phyloP scores from a whole-genome alignment of 2,113 vertebrate genomes.

The Enhydra lutris region DNA sequence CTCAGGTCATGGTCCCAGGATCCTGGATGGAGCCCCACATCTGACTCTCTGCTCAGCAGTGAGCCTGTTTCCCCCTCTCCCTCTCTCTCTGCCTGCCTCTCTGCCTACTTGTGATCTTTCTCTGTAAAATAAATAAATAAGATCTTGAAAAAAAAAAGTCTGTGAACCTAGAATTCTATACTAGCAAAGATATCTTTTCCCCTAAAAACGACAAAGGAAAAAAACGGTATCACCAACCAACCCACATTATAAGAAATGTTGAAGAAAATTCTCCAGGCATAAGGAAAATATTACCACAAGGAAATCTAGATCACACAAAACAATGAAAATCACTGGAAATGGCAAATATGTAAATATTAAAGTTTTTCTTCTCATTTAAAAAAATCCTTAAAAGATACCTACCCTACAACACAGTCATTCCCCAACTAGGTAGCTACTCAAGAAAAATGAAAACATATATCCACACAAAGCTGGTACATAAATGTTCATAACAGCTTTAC shows the following conservation, averaged over 20 bases:
- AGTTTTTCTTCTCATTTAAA: background rate
- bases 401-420: background rate
- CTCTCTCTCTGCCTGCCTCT: no score
- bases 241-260: background rate
- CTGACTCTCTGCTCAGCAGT: no score
- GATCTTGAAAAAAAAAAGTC: background rate
- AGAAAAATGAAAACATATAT: background rate
- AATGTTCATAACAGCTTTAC: background rate
- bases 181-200: background rate
- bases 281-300: conserved; percentile 34
- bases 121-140: no score
- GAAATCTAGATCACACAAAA: background rate
- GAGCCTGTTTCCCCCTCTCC: no score
- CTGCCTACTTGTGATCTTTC: no score
- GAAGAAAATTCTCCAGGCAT: background rate
- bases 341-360: background rate
- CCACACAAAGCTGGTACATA: background rate
- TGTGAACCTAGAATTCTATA: background rate
- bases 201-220: background rate
- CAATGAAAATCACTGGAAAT: background rate
- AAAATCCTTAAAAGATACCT: background rate
- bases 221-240: background rate
- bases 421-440: background rate
- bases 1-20: no score
- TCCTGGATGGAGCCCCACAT: no score